phyloP scores from a whole-genome alignment of 2,888 invertebrate species.

The Stenurella melanura region DNA sequence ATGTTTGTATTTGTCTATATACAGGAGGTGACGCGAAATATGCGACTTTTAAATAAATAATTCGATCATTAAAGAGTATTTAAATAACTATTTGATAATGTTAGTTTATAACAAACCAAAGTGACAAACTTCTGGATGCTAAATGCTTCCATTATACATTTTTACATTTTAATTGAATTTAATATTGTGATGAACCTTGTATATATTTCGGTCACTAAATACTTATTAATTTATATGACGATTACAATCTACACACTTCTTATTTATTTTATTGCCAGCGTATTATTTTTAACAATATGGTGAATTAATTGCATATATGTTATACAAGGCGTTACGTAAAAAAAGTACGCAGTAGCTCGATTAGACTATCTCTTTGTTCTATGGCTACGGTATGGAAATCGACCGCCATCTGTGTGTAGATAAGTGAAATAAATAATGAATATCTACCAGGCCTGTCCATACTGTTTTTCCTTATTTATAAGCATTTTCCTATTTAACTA shows the following conservation, averaged over 20 bases:
- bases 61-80: neutral
- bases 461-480: neutral
- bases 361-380: too few relatives aligned
- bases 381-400: neutral
- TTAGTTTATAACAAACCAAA: neutral
- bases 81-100: neutral
- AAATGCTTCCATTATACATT: neutral
- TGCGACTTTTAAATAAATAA: neutral
- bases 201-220: neutral
- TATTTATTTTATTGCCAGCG: neutral
- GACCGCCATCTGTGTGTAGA: neutral
- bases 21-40: neutral
- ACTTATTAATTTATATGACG: neutral
- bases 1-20: constrained; percentile 2
- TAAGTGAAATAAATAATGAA: neutral
- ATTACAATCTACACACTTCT: neutral
- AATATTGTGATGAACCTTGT: neutral
- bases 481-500: neutral
- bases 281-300: neutral
- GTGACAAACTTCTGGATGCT: neutral
- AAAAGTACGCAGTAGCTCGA: neutral
- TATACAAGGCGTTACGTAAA: constrained; percentile 9
- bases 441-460: neutral
- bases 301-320: too few relatives aligned
- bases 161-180: neutral